Base-by-base conservation (phyloP, 2,888 invertebrate species). In the Phyto melanocephala region DNA sequence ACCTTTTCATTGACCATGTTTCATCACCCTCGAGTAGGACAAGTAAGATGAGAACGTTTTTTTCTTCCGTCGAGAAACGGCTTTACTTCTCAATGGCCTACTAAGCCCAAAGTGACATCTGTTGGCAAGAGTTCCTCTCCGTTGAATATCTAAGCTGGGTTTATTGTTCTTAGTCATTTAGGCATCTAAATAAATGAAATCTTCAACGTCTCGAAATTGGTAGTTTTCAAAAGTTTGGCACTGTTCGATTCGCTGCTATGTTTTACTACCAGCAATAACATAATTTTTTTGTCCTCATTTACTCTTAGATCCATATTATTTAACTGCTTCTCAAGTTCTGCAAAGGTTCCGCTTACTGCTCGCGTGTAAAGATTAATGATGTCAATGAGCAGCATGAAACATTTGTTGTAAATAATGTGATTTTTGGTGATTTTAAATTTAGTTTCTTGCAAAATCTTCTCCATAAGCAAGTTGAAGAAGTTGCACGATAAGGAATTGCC, bases 91-190 rank as follows among this genome's bases (percentile, higher is more conserved):
- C 58, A 60, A 60, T 40, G 37, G 5, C 40, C 58, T 42, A n/a
- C 24, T 42, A 60, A 60, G 37, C 40, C 60, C 60, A 42, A 60
- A 60, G 42, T 42, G 22, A n/a, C 13, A 60, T 60, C n/a, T 40
- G 22, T 37, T 42, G 22, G 42, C 60, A 22, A 22, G 7, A 60
- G 60, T 13, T 24, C 40, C n/a, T 15, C 28, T 54, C n/a, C 54
- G 28, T 6, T 28, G 3, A 3, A 28, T 3, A 5, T 28, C 28
- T 6, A 28, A 28, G n/a, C 6, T 52, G 6, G 1, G 28, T 6
- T n/a, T n/a, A n/a, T 54, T 54, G 54, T 24, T 54, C 4, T 54
- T 28, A 54, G n/a, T 28, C n/a, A 54, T 6, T 5, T 6, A 5
- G 28, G 28, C 54, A n/a, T n/a, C n/a, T n/a, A n/a, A n/a, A n/a